Base-by-base conservation (phyloP, 2,797 vertebrate species). In the Cirrhinus molitorella region DNA sequence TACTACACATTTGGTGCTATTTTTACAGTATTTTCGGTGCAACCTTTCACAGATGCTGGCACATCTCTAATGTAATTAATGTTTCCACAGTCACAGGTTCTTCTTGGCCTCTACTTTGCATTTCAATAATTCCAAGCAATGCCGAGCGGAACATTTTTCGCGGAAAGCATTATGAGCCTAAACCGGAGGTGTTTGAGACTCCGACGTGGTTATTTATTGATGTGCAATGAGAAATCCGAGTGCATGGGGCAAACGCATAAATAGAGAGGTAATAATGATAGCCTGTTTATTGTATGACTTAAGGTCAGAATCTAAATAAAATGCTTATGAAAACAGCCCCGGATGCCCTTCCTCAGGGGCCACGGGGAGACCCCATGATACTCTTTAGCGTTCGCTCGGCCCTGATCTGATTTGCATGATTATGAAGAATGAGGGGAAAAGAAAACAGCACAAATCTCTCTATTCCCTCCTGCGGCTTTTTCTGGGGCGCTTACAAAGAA, bases 371-470 rank as follows among this genome's bases (percentile, higher is more conserved):
- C 31, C 61, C 80, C 80, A 21, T 74, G 86, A 83, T 83, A 83
- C 80, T 73, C 40, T 61, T 73, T 53, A 85, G 55, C 47, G 57
- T 81, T 67, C 40, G 57, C 63, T 67, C 66, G 53, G 57, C 79
- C 79, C 85, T 84, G 66, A 84, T 81, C 82, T 72, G 72, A 88
- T 87, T 83, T 88, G 77, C 80, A 86, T 88, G 77, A 86, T 87
- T 85, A 85, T 83, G 51, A 70, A 71, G 66, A 73, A 82, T 59
- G 57, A 37, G 14, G 37, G 78, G 53, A 19, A 79, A 71, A 47
- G 76, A 83, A 83, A 81, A 77, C 70, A 80, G 70, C 81, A 86
- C 47, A 45, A 40, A 86, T 85, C 23, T 83, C 43, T 65, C 75
- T 47, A 73, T 88, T 82, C 57, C 70, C 65, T 85, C 83, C 59